Evolutionary conservation across 2,888 invertebrate species (phyloP).

Genomic region (Frankliniella intonsa): DNA sequence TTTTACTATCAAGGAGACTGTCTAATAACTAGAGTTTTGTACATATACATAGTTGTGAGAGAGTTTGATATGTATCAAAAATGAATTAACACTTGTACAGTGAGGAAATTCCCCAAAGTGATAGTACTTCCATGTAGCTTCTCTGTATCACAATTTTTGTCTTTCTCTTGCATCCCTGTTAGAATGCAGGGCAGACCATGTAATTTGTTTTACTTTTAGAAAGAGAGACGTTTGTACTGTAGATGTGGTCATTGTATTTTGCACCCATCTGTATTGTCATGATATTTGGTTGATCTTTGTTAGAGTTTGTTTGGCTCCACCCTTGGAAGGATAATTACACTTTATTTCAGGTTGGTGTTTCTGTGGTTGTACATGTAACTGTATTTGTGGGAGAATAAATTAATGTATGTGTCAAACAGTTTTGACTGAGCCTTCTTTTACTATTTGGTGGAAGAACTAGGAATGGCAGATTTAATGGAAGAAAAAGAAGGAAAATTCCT

Average conservation of each 20-base stretch:
- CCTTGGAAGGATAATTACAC: not conserved
- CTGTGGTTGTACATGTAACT: not conserved
- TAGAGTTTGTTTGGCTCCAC: not conserved
- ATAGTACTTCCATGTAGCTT: not conserved
- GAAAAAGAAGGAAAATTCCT: too few species aligned
- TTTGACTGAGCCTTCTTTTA: conserved; percentile 51
- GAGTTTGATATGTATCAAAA: not conserved
- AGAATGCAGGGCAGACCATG: not conserved
- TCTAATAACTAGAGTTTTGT: too few species aligned
- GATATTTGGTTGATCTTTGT: not conserved
- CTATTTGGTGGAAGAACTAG: too few species aligned
- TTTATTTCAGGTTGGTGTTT: not conserved
- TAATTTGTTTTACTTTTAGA: not conserved
- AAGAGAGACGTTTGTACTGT: not conserved
- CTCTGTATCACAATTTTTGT: not conserved
- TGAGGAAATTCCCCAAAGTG: not conserved
- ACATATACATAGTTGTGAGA: too few species aligned
- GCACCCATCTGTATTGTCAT: not conserved
- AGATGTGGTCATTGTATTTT: not conserved
- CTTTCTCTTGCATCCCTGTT: not conserved
- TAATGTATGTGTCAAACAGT: conserved; percentile 88
- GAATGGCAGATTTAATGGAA: too few species aligned
- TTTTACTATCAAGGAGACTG: too few species aligned
- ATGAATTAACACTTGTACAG: not conserved
- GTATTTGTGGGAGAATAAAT: conserved; percentile 71